Conservation (phyloP, 64 coral and sea anemone genomes). For the Montipora cactus region DNA sequence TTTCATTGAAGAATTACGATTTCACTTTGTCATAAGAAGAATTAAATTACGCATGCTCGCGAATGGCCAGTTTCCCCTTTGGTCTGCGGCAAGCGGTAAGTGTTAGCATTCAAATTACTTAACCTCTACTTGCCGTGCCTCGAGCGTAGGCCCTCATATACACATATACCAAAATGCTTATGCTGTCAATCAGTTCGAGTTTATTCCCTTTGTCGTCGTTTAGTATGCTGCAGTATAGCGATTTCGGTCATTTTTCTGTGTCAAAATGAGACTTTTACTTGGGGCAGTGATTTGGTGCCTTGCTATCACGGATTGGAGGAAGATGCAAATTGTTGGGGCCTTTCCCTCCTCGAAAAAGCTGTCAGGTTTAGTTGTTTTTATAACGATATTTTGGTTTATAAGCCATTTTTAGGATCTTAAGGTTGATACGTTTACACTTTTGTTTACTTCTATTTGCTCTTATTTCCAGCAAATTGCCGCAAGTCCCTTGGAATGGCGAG, state of each 20-base stretch:
- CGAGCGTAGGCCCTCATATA: not conserved
- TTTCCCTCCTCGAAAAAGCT: slow-evolving; percentile 5
- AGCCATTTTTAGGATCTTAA: not conserved
- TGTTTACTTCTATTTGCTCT: not conserved
- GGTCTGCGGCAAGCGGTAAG: not conserved
- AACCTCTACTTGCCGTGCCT: too few species aligned
- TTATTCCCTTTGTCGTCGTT: not conserved
- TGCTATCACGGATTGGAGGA: not conserved
- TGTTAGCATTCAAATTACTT: not conserved
- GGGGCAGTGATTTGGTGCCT: slow-evolving; percentile 18
- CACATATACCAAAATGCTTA: not conserved
- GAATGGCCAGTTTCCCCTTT: not conserved
- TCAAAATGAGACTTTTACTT: slow-evolving; percentile 26
- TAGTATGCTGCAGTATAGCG: not conserved
- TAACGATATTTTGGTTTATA: not conserved
- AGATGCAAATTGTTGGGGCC: not conserved
- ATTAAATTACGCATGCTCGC: not conserved
- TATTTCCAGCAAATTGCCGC: slow-evolving; percentile 64
- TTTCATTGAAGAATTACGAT: not conserved
- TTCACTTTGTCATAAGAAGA: not conserved
- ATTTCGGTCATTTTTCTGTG: not conserved
- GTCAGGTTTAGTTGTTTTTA: slow-evolving; percentile 59
- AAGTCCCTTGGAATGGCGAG: slow-evolving; percentile 53
- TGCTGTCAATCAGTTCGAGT: not conserved
- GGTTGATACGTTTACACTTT: not conserved